Evolutionary conservation across 2,113 vertebrate species (phyloP).

Genomic region (Tinamus guttatus): DNA sequence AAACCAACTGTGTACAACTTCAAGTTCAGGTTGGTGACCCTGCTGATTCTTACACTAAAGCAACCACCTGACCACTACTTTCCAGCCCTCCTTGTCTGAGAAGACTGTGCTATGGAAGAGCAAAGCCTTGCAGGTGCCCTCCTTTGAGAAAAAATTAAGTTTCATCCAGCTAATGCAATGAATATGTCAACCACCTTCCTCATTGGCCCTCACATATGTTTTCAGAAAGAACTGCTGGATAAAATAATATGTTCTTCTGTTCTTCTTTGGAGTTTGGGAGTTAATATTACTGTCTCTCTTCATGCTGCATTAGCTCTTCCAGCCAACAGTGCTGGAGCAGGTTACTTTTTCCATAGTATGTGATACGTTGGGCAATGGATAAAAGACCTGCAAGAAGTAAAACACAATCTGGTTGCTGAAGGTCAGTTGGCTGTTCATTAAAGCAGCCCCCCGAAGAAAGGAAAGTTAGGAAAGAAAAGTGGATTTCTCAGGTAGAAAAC

Average conservation of each 20-base stretch:
- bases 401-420: not conserved
- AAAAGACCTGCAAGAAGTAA: not conserved
- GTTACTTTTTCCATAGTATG: not conserved
- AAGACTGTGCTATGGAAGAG: not conserved
- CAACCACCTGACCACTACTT: not conserved
- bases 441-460: not conserved
- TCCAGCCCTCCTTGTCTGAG: not conserved
- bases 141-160: not conserved
- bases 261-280: not conserved
- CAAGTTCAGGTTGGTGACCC: not conserved
- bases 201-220: not conserved
- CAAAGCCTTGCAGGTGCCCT: not conserved
- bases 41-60: accelerated
- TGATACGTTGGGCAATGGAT: not conserved
- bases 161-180: not conserved
- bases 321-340: not conserved
- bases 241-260: not conserved
- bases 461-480: not conserved
- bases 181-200: not conserved
- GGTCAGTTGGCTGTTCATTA: not conserved
- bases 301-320: not conserved
- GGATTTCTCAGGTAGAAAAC: not conserved
- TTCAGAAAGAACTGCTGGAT: not conserved
- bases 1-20: not conserved
- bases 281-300: not conserved